Evolutionary conservation across 2,888 invertebrate species (phyloP).

Genomic region (Argyresthia goedartella): DNA sequence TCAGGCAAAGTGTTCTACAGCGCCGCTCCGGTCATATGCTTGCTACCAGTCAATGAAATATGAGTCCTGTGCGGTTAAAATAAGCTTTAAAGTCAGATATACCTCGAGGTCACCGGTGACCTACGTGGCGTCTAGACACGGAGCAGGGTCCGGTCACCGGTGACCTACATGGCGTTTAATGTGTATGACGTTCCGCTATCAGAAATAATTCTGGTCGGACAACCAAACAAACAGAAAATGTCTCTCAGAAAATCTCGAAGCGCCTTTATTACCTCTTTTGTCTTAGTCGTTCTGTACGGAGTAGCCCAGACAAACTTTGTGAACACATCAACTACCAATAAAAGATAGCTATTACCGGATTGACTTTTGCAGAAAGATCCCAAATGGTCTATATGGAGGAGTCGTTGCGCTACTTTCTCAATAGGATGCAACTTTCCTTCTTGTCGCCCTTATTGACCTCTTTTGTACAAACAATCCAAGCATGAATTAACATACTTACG

Average conservation of each 20-base stretch:
- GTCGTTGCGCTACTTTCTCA: not conserved
- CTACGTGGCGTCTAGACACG: too few species aligned
- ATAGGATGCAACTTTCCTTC: slow-evolving; percentile 1
- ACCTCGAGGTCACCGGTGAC: too few species aligned
- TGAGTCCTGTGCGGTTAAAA: too few species aligned
- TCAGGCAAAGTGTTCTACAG: too few species aligned
- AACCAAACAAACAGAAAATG: not conserved
- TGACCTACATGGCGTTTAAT: too few species aligned
- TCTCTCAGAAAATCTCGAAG: too few species aligned
- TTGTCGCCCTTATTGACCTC: not conserved
- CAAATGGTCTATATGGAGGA: slow-evolving; percentile 1
- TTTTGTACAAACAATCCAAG: not conserved
- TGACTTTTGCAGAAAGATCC: not conserved
- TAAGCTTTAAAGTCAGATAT: too few species aligned
- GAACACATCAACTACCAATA: not conserved
- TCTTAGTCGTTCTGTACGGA: not conserved
- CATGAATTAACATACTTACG: not conserved
- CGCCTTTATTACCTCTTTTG: not conserved
- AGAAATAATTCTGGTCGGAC: not conserved
- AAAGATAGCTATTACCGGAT: not conserved
- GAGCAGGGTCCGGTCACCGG: too few species aligned
- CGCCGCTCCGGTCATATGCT: too few species aligned
- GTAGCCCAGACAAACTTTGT: not conserved
- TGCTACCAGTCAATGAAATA: too few species aligned
- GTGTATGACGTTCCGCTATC: not conserved